Conservation (phyloP, 2,888 invertebrate genomes). For the Lasioglossum marginatum region DNA sequence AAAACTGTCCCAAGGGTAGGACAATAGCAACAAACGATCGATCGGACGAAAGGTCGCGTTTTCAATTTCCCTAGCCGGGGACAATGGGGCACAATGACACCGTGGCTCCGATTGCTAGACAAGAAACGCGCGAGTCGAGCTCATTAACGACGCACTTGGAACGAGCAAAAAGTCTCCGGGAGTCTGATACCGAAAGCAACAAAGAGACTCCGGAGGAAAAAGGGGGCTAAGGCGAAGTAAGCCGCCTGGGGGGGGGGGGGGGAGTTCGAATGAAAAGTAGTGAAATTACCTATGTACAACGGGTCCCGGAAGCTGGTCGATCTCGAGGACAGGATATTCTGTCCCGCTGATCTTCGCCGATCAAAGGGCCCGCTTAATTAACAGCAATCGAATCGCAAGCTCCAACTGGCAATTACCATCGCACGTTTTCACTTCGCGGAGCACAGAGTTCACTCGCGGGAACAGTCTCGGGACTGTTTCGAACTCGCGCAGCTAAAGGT, state of each 20-base stretch:
- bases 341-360: not conserved
- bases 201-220: not conserved
- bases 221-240: too few species aligned
- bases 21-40: not conserved
- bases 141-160: constrained; percentile 36
- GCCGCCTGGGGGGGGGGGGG: not conserved
- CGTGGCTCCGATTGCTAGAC: not conserved
- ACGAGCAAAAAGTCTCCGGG: not conserved
- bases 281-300: not conserved
- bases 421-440: not conserved
- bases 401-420: not conserved
- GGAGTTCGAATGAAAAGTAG: not conserved
- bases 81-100: not conserved
- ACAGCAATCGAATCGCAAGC: not conserved
- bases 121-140: constrained; percentile 39
- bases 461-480: too few species aligned
- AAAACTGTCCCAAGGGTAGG: not conserved
- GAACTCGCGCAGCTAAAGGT: too few species aligned
- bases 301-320: not conserved
- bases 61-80: constrained; percentile 10
- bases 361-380: not conserved
- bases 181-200: not conserved
- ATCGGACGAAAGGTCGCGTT: constrained; percentile 5
- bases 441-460: not conserved
- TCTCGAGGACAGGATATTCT: not conserved